A percentile compares a stretch with the other conserved stretches of the same genome.
Evolutionary conservation across 2,797 vertebrate species (phyloP).

Genomic region (Cossypha heuglini): DNA sequence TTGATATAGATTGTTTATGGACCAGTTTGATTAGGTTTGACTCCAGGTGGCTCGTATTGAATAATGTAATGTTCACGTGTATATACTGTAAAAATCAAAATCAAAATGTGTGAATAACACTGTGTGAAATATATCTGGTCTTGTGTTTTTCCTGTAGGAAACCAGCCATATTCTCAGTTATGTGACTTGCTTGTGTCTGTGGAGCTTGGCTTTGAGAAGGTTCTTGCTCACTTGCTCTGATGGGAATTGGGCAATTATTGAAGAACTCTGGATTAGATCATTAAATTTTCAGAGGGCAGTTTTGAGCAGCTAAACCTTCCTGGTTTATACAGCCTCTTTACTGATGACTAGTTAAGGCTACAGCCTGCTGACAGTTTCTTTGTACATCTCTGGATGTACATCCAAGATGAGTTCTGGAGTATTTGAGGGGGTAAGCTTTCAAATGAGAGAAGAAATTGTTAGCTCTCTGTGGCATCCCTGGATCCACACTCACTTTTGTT

Average conservation of each 20-base stretch:
- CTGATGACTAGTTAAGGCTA: rapidly evolving
- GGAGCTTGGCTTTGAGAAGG: background rate
- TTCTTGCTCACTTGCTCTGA: background rate
- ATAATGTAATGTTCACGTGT: constrained; percentile 81
- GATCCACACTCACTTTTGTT: rapidly evolving
- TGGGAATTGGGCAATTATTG: background rate
- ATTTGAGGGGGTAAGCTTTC: background rate
- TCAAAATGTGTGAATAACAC: constrained; percentile 82
- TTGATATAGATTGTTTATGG: constrained; percentile 71
- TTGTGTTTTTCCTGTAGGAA: constrained; percentile 79
- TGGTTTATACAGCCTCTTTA: background rate
- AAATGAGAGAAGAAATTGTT: background rate
- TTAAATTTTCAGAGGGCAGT: background rate
- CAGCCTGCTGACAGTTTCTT: background rate
- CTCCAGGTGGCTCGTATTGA: constrained; percentile 74
- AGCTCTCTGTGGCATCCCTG: background rate
- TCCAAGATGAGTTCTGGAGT: background rate
- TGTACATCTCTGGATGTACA: rapidly evolving
- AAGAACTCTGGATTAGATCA: background rate
- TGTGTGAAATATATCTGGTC: constrained; percentile 80
- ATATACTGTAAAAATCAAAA: constrained; percentile 82
- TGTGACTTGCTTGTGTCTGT: background rate
- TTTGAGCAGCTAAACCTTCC: background rate
- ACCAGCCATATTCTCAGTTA: background rate
- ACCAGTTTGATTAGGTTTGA: constrained; percentile 75